A percentile compares a stretch with the other conserved stretches of the same genome.
These are phyloP conservation scores for Hypomecis punctinalis DNA, from an alignment of 2,888 invertebrate species.

Conservation along the genomic window DNA sequence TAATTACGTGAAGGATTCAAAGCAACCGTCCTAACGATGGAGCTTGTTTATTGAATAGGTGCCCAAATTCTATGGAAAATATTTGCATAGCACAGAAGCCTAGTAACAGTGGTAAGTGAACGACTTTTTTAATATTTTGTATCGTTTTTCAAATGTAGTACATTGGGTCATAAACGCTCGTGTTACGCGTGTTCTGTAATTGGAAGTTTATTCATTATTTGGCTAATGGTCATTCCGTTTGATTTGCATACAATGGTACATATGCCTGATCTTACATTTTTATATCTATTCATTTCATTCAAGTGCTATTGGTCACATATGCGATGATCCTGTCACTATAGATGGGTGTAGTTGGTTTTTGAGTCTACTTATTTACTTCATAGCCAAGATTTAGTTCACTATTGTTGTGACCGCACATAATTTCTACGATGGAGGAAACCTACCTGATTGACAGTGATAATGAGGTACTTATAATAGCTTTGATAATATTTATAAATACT, in stretches of 20 bases:
- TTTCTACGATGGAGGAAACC: conserved; percentile 62
- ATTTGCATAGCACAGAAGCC: conserved; percentile 62
- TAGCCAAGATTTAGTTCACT: neutral
- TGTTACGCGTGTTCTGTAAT: conserved; percentile 59
- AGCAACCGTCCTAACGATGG: conserved; percentile 55
- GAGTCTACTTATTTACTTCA: conserved; percentile 12
- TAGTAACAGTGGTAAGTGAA: conserved; percentile 72
- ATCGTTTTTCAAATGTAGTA: conserved; percentile 55
- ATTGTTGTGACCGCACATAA: conserved; percentile 37
- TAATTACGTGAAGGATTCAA: conserved; percentile 43
- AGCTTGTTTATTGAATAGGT: conserved; percentile 60
- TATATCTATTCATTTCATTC: conserved; percentile 43
- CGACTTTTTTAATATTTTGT: conserved; percentile 54
- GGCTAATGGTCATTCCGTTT: conserved; percentile 68
- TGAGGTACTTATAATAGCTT: conserved; percentile 56
- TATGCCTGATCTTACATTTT: conserved; percentile 56
- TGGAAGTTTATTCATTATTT: conserved; percentile 59
- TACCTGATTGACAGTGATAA: conserved; percentile 67
- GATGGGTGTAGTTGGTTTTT: conserved; percentile 39
- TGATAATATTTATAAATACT: conserved; percentile 23
- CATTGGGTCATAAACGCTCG: conserved; percentile 61
- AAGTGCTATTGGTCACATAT: conserved; percentile 48
- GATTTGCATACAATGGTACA: conserved; percentile 79
- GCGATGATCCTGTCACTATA: conserved; percentile 48
- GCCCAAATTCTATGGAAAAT: conserved; percentile 73